A percentile compares a stretch with the other conserved stretches of the same genome.
Evolutionary conservation across 2,888 invertebrate genomes (phyloP).

Genomic region (Dasypolia templi): DNA sequence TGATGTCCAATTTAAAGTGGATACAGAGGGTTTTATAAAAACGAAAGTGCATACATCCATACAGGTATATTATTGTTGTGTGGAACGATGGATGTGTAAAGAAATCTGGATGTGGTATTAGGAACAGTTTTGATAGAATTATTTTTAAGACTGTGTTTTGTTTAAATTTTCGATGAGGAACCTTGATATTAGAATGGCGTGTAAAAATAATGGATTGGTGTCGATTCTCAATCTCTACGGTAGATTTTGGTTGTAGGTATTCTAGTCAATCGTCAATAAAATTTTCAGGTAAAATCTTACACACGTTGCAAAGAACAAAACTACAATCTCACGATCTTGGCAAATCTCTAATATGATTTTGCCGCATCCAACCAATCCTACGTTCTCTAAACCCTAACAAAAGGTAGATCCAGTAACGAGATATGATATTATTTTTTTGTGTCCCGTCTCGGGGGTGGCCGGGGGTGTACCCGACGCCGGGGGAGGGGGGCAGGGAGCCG

Average conservation of each 20-base stretch:
- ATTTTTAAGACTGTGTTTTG: no score
- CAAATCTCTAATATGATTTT: constrained; percentile 18
- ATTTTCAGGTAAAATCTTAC: background rate
- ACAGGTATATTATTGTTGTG: constrained; percentile 70
- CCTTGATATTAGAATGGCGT: no score
- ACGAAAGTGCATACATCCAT: constrained; percentile 85
- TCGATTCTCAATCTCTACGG: no score
- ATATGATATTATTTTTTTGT: constrained; percentile 86
- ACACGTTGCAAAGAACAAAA: background rate
- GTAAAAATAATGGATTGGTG: no score
- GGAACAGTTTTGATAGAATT: background rate
- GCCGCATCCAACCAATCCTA: constrained; percentile 72
- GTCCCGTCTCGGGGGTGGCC: constrained; percentile 61
- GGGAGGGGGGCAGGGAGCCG: constrained; percentile 50
- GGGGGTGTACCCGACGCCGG: constrained; percentile 53
- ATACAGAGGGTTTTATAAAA: constrained; percentile 80
- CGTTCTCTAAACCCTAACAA: constrained; percentile 72
- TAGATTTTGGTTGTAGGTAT: background rate
- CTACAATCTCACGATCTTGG: background rate
- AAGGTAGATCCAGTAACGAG: constrained; percentile 85
- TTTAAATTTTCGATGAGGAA: no score
- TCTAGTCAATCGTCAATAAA: background rate
- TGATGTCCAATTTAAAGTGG: constrained; percentile 81
- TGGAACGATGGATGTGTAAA: constrained; percentile 31
- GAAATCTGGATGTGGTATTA: constrained; percentile 45